These are phyloP conservation scores for Cerceris ruficornis DNA, from an alignment of 2,888 invertebrate genomes.

Conservation along the genomic window DNA sequence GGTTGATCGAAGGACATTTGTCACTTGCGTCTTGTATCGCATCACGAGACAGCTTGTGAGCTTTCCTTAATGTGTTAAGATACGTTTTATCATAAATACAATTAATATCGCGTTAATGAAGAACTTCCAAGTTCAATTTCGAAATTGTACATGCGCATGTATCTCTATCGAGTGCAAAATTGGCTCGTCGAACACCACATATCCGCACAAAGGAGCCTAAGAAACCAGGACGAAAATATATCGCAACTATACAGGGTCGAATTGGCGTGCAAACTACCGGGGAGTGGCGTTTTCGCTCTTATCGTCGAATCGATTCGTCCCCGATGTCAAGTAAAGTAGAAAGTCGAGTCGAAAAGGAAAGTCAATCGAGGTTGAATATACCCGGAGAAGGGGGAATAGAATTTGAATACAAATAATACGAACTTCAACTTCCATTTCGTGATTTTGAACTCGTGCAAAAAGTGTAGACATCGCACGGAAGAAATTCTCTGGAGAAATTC, in stretches of 20 bases:
- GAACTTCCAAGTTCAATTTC: no score
- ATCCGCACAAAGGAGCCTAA: slow-evolving; percentile 31
- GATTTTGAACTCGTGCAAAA: not conserved
- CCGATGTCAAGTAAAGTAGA: slow-evolving; percentile 15
- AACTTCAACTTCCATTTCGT: slow-evolving; percentile 18
- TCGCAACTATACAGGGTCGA: slow-evolving; percentile 28
- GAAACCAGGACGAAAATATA: slow-evolving; percentile 58
- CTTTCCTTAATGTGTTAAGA: no score
- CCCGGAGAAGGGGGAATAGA: not conserved
- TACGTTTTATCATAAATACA: no score
- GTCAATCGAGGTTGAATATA: slow-evolving; percentile 38
- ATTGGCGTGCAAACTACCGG: not conserved
- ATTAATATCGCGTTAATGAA: no score
- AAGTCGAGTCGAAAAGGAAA: slow-evolving; percentile 9
- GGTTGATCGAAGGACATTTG: no score
- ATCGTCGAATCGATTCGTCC: slow-evolving; percentile 26
- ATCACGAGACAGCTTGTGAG: no score
- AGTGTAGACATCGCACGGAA: not conserved
- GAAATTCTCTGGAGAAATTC: slow-evolving; percentile 15
- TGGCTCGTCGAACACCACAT: slow-evolving; percentile 24
- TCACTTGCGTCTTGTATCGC: no score
- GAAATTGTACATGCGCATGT: not conserved
- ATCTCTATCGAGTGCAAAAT: slow-evolving; percentile 13
- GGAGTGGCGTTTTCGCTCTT: not conserved
- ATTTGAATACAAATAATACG: not conserved